phyloP scores from a whole-genome alignment of 1,140 invertebrate species.

The Notospermus geniculatus region DNA sequence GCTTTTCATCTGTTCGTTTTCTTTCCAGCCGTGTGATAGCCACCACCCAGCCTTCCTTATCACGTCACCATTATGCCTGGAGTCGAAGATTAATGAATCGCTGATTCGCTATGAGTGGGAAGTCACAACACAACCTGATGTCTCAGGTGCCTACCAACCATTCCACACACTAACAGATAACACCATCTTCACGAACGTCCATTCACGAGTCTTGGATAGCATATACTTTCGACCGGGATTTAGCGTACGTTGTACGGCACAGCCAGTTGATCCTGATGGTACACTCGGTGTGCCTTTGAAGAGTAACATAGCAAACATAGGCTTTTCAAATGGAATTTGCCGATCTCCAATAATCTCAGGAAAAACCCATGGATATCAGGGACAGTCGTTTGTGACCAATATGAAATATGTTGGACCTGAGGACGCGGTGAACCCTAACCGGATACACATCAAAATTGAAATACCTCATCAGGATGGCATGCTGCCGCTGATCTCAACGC shows the following conservation, averaged over 20 bases:
- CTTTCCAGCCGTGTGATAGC: constrained; percentile 54
- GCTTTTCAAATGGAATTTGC: constrained; percentile 46
- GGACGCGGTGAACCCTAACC: constrained; percentile 47
- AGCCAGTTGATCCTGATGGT: constrained; percentile 49
- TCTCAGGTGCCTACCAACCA: constrained; percentile 36
- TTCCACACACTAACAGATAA: constrained; percentile 52
- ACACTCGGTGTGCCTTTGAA: constrained; percentile 48
- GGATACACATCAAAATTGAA: constrained; percentile 55
- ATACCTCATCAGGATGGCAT: constrained; percentile 60
- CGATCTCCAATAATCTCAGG: constrained; percentile 36
- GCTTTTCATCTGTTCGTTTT: constrained; percentile 7
- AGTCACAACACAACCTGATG: constrained; percentile 50
- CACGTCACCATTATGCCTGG: constrained; percentile 49
- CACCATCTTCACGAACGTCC: constrained; percentile 54
- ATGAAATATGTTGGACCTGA: constrained; percentile 54
- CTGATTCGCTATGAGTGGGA: constrained; percentile 57
- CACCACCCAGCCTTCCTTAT: constrained; percentile 51
- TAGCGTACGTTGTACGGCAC: constrained; percentile 53
- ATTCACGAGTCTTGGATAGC: constrained; percentile 54
- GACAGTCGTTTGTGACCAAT: constrained; percentile 56
- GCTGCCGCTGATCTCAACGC: constrained; percentile 58
- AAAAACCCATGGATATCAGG: constrained; percentile 40
- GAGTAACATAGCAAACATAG: constrained; percentile 49
- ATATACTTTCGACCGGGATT: constrained; percentile 57
- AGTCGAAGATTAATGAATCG: constrained; percentile 50